Conservation (phyloP, 2,113 vertebrate genomes). For the Globicephala melas region DNA sequence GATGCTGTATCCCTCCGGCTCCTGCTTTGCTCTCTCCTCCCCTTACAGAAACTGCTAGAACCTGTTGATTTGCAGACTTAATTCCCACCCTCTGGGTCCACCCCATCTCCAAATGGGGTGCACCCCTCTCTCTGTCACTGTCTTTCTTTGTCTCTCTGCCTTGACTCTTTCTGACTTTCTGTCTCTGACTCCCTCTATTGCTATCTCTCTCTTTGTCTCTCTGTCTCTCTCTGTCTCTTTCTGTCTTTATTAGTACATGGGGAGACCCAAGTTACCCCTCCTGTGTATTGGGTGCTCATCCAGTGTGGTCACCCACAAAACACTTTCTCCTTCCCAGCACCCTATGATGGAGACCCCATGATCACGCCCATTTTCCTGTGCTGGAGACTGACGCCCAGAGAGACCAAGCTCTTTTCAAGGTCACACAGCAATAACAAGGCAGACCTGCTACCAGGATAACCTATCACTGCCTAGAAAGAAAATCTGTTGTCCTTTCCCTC, state of each 20-base stretch:
- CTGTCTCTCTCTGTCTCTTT: neutral
- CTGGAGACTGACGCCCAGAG: neutral
- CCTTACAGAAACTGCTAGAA: neutral
- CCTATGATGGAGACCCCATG: rapidly evolving
- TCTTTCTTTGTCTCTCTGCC: neutral
- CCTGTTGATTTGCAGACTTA: neutral
- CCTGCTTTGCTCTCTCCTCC: neutral
- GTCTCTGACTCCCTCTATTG: neutral
- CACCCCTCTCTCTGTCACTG: no score
- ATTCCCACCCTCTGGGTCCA: neutral
- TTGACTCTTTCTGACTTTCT: neutral
- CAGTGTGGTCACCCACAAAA: rapidly evolving
- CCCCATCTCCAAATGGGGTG: neutral
- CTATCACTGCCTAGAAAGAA: neutral
- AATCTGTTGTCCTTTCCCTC: neutral
- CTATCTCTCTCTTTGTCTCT: neutral
- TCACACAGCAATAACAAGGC: neutral
- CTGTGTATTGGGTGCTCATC: no score
- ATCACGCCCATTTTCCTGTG: neutral
- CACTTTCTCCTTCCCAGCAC: neutral
- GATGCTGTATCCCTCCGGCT: neutral
- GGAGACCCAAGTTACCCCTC: neutral
- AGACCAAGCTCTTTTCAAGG: neutral
- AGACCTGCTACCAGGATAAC: neutral
- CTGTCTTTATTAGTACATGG: neutral